phyloP scores from a whole-genome alignment of 2,113 vertebrate genomes.

The Emydura subglobosa region DNA sequence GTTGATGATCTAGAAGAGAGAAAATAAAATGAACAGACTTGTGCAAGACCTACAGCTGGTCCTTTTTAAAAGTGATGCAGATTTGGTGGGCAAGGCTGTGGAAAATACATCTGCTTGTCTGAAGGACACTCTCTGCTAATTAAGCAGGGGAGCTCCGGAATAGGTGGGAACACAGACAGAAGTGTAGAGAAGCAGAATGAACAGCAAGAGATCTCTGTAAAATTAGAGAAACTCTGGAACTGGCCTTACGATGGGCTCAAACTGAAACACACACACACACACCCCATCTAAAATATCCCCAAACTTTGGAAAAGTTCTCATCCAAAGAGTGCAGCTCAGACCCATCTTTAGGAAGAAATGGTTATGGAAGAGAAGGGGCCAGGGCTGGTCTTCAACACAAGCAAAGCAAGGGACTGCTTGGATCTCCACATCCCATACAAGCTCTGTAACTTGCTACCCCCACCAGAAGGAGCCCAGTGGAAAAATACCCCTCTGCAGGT shows the following conservation, averaged over 20 bases:
- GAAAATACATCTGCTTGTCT: not conserved
- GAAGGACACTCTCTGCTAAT: rapidly evolving
- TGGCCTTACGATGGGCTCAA: not conserved
- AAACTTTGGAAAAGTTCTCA: not conserved
- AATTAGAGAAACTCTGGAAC: not conserved
- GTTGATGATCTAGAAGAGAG: constrained; percentile 46
- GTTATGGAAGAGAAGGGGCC: not conserved
- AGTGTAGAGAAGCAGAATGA: not conserved
- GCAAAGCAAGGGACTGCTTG: not conserved
- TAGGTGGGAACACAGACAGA: not conserved
- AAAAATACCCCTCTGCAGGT: not conserved
- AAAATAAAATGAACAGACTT: not conserved
- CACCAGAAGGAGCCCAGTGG: not conserved
- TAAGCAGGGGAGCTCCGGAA: not conserved
- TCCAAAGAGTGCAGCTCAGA: not conserved
- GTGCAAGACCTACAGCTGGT: not conserved
- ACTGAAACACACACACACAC: not conserved
- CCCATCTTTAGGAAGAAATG: not conserved
- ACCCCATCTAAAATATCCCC: not conserved
- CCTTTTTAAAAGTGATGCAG: rapidly evolving
- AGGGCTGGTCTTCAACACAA: not conserved
- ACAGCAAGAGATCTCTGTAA: not conserved
- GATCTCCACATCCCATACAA: not conserved
- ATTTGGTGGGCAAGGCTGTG: not conserved
- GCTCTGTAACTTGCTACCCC: not conserved